Conservation (phyloP, 2,888 invertebrate species). For the Lepidonotus clava region DNA sequence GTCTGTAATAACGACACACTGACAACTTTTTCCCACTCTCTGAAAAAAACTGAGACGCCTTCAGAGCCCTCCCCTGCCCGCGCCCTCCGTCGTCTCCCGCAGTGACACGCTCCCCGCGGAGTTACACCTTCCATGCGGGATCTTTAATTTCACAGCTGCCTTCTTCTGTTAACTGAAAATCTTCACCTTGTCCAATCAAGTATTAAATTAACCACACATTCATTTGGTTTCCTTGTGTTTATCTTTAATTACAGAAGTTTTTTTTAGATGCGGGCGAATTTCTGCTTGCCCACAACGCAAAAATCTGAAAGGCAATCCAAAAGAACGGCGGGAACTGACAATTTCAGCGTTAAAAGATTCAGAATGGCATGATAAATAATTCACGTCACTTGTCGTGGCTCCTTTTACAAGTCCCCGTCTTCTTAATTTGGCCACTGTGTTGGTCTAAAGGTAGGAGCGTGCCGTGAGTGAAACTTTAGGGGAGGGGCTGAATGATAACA, state of each 20-base stretch:
- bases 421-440: background rate
- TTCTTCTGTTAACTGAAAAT: background rate
- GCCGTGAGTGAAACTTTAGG: too few relatives aligned
- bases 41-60: too few relatives aligned
- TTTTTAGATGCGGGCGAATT: background rate
- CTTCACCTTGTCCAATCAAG: slow-evolving; percentile 13
- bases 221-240: background rate
- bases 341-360: background rate
- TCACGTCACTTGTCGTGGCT: background rate
- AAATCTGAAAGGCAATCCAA: background rate
- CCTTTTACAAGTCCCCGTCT: background rate
- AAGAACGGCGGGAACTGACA: background rate
- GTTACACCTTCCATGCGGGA: slow-evolving; percentile 6
- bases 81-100: background rate
- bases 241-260: slow-evolving; percentile 16
- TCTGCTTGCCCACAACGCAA: background rate
- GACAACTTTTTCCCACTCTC: too few relatives aligned
- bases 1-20: too few relatives aligned
- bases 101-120: background rate
- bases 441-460: too few relatives aligned
- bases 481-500: too few relatives aligned
- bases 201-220: slow-evolving; percentile 6
- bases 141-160: slow-evolving; percentile 38
- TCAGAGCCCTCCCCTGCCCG: background rate
- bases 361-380: too few relatives aligned